phyloP scores from a whole-genome alignment of 1,140 invertebrate genomes.

The Elymnias hypermnestra region DNA sequence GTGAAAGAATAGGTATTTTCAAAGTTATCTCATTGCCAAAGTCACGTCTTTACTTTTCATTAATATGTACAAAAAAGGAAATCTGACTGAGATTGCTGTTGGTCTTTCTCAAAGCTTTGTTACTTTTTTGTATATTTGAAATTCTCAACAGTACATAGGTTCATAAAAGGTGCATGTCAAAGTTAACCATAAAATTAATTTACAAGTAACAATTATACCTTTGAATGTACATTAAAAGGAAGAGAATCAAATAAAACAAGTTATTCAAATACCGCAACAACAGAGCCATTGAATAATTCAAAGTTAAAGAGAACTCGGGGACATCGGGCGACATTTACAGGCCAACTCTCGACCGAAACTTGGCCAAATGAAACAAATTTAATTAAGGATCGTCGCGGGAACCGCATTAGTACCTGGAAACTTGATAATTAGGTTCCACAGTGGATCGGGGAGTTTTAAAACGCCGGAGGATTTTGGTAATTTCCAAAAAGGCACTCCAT shows the following conservation, averaged over 20 bases:
- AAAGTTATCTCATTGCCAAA: no score
- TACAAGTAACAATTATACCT: constrained; percentile 2
- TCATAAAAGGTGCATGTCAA: background rate
- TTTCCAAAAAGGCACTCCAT: constrained; percentile 3
- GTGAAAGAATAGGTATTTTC: no score
- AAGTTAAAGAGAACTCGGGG: constrained; percentile 18
- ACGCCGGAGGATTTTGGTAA: constrained; percentile 7
- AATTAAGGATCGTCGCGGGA: constrained; percentile 29
- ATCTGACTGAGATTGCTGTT: no score
- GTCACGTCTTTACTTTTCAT: no score
- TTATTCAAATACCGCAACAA: constrained; percentile 11
- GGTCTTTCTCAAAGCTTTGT: no score
- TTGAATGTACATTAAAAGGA: background rate
- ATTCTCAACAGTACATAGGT: no score
- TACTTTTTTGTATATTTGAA: no score
- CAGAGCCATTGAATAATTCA: constrained; percentile 16
- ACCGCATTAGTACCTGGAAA: constrained; percentile 28
- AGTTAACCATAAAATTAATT: no score
- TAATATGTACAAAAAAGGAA: no score
- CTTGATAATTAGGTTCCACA: constrained; percentile 31
- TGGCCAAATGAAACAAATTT: constrained; percentile 33
- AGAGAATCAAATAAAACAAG: constrained; percentile 2
- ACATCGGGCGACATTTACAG: constrained; percentile 19
- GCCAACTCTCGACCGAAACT: constrained; percentile 20
- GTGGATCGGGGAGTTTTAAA: constrained; percentile 30